Evolutionary conservation across 2,888 invertebrate species (phyloP).

Genomic region (Tyria jacobaeae): DNA sequence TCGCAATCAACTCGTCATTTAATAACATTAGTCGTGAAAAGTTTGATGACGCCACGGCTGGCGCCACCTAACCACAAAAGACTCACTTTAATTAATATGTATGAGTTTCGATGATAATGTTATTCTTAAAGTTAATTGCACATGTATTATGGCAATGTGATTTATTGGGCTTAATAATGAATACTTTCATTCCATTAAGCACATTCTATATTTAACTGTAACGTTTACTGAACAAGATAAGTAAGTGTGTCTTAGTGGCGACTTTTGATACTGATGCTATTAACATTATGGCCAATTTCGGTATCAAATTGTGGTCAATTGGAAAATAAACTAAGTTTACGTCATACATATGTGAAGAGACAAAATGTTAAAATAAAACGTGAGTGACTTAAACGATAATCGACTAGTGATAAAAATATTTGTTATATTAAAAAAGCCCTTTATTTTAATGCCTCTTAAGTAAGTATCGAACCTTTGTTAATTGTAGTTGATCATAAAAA

Average conservation of each 20-base stretch:
- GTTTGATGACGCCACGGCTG: constrained; percentile 40
- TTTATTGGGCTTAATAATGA: constrained; percentile 11
- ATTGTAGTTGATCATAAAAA: too few relatives aligned
- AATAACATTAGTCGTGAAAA: constrained; percentile 37
- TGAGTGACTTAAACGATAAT: too few relatives aligned
- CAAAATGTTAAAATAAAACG: too few relatives aligned
- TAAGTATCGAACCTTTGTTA: too few relatives aligned
- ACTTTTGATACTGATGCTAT: neutral
- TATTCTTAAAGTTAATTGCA: constrained; percentile 21
- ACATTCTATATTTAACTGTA: neutral
- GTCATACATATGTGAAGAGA: too few relatives aligned
- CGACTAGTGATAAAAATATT: too few relatives aligned
- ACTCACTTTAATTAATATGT: constrained; percentile 43
- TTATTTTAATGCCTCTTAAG: too few relatives aligned
- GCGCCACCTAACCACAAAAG: constrained; percentile 55
- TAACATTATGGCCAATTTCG: too few relatives aligned
- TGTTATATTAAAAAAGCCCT: too few relatives aligned
- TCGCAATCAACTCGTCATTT: constrained; percentile 71
- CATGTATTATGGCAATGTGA: constrained; percentile 12
- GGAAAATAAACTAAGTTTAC: too few relatives aligned
- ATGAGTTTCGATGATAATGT: constrained; percentile 16
- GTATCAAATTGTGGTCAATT: too few relatives aligned
- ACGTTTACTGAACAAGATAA: neutral
- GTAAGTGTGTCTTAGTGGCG: neutral
- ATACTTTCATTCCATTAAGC: neutral